These are phyloP conservation scores for Trogon surrucura DNA, from an alignment of 2,113 vertebrate genomes.

Conservation along the genomic window DNA sequence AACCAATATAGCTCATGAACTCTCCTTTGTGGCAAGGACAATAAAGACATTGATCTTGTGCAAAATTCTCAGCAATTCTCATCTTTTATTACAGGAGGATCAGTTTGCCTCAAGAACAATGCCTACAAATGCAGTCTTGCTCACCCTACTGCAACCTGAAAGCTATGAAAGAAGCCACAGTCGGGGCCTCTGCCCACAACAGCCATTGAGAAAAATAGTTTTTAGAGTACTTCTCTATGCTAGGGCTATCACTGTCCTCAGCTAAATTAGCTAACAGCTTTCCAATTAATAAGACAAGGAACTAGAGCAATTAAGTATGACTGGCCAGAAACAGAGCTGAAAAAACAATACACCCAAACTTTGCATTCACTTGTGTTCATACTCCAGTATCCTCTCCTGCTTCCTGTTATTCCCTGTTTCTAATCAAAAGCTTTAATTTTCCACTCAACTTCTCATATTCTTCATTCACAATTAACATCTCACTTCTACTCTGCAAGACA, in stretches of 20 bases:
- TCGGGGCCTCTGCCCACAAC: fast-evolving
- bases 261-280: neutral
- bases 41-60: neutral
- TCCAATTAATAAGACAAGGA: neutral
- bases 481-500: neutral
- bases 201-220: neutral
- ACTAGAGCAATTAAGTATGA: neutral
- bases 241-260: neutral
- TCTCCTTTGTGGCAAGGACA: neutral
- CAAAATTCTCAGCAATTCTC: neutral
- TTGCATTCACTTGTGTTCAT: neutral
- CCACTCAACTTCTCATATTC: neutral
- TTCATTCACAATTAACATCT: neutral
- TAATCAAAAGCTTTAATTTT: neutral
- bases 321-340: neutral
- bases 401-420: neutral
- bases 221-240: neutral
- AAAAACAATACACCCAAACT: neutral
- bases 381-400: neutral
- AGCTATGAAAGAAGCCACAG: neutral
- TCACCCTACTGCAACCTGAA: neutral
- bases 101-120: neutral
- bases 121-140: neutral
- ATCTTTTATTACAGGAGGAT: neutral
- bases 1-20: neutral